phyloP scores from a whole-genome alignment of 2,797 vertebrate genomes.

The Buphagus erythrorhynchus region DNA sequence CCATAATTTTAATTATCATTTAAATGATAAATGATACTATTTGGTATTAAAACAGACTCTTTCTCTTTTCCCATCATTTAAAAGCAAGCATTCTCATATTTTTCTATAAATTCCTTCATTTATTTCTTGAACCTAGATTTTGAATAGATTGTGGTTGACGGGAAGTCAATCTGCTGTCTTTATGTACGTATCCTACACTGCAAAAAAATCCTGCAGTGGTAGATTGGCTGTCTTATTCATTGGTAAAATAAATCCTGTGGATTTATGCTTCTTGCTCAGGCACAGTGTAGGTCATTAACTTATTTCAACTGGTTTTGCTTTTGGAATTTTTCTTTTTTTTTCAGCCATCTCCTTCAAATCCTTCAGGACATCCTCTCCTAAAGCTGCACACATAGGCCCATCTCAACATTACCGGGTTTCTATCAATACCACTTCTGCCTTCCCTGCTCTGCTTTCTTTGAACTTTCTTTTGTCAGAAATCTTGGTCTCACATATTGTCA shows the following conservation, averaged over 20 bases:
- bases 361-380: neutral
- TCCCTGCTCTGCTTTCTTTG: neutral
- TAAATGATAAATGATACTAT: neutral
- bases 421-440: neutral
- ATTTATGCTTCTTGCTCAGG: neutral
- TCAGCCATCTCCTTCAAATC: neutral
- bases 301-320: neutral
- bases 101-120: neutral
- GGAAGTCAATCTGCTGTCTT: neutral
- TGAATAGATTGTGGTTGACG: rapidly evolving
- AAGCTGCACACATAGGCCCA: neutral
- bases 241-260: neutral
- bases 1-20: neutral
- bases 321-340: neutral
- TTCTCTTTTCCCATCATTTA: neutral
- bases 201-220: neutral
- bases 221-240: neutral
- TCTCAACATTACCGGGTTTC: rapidly evolving
- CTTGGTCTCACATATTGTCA: neutral
- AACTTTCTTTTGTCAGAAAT: neutral
- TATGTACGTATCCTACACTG: rapidly evolving
- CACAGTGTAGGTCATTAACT: neutral
- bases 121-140: neutral
- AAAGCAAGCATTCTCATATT: neutral
- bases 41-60: neutral